Evolutionary conservation across 30 jellyfish, hydroid and myxozoan species (phyloP).

Genomic region (Aurelia sp.): DNA sequence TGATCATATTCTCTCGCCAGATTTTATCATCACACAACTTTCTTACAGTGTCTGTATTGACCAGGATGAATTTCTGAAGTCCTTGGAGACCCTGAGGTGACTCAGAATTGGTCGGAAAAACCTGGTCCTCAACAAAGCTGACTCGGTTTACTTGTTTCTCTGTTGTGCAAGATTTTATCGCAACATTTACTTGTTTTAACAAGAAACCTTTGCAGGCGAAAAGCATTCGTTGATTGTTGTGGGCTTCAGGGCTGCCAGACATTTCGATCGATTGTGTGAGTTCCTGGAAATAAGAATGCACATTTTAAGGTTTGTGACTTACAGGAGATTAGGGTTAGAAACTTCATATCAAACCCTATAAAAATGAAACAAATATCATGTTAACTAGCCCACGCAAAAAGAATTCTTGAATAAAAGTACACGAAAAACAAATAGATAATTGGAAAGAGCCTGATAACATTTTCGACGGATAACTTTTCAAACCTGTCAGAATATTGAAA

Average conservation of each 20-base stretch:
- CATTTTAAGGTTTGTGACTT: too few species aligned
- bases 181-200: conserved; percentile 4
- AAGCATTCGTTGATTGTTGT: conserved; percentile 25
- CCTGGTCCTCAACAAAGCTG: conserved; percentile 48
- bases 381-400: neutral
- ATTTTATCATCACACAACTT: conserved; percentile 15
- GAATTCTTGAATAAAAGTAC: neutral
- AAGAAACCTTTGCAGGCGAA: conserved; percentile 41
- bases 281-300: conserved; percentile 29
- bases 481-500: too few species aligned
- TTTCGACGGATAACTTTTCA: too few species aligned
- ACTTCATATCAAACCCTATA: neutral
- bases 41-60: conserved; percentile 12
- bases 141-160: conserved; percentile 56
- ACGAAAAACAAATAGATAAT: neutral
- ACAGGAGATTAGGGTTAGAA: neutral
- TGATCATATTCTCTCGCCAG: conserved; percentile 27
- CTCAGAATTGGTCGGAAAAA: neutral
- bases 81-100: neutral
- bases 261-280: conserved; percentile 49
- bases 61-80: conserved; percentile 39
- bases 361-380: neutral
- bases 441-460: too few species aligned
- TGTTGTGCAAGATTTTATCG: neutral
- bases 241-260: conserved; percentile 55